Base-by-base conservation (phyloP, 2,797 vertebrate genomes). In the Odontamblyopus lacepedii region DNA sequence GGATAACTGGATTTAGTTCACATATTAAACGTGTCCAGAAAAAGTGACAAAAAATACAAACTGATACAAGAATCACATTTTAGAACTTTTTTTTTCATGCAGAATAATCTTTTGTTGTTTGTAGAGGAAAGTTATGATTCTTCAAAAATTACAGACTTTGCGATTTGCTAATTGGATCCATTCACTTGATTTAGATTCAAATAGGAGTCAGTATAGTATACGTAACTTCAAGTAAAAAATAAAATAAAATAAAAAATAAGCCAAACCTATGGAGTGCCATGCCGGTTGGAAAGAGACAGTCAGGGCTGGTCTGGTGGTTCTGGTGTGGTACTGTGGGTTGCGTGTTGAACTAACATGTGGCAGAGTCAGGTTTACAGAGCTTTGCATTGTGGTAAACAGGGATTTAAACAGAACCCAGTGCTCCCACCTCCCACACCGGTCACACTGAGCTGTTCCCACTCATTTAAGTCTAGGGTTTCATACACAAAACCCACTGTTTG, bases 401-500 rank as follows among this genome's bases (percentile, higher is more conserved):
- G 86, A 86, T 89, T 85, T 80, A 78, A 78, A 82, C 87, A 77
- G 85, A 88, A 83, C 78, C 83, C 75, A 71, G 84, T 84, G 84
- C 81, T 86, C 80, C 85, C 83, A 81, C 74, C 85, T 80, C 85
- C 85, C 87, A 89, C 90, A 82, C 75, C 64, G 85, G 83, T 85
- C 79, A 69, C 64, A 67, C 79, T 78, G 70, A 86, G 76, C 73
- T 72, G 71, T 80, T 86, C 85, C 88, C 88, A 81, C 86, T 75
- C 74, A 86, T 89, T 79, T 75, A 78, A 82, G 85, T 93, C 88
- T 93, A 89, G 87, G 88, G 90, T 94, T 94, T 94, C 92, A 92
- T 83, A 85, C 73, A 74, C 83, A 90, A 89, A 94, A 87, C 90
- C 88, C 91, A 92, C 83, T 94, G 94, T 94, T 94, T 95, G 93